Percentiles rank a stretch among this genome's conserved stretches.
Evolutionary conservation across 2,113 vertebrate species (phyloP).

Genomic region (Scartelaos histophorus): DNA sequence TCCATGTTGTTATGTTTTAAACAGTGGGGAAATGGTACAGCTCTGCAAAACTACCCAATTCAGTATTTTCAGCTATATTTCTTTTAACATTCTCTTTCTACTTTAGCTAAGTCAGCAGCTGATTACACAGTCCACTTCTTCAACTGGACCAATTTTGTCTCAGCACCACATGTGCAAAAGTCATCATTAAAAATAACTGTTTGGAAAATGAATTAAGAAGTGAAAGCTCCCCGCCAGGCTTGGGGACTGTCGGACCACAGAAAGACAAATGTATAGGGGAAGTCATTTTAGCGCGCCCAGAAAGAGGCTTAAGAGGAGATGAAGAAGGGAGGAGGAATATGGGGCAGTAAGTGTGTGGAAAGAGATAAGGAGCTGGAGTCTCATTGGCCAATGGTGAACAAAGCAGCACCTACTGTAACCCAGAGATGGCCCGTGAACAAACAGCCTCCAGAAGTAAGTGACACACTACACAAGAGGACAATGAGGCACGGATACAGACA

Average conservation of each 20-base stretch:
- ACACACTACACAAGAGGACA: background rate
- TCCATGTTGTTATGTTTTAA: background rate
- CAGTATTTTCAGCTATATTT: background rate
- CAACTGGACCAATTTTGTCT: background rate
- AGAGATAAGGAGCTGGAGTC: slow-evolving; percentile 7
- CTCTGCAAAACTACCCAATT: background rate
- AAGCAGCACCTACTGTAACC: slow-evolving; percentile 4
- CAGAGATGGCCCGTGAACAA: background rate
- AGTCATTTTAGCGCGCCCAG: slow-evolving; percentile 15
- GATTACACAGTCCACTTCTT: slow-evolving; percentile 6
- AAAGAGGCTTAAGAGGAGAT: slow-evolving; percentile 22
- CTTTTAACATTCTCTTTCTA: background rate
- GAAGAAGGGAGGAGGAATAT: slow-evolving; percentile 16
- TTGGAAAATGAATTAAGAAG: slow-evolving; percentile 7
- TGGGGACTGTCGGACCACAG: background rate
- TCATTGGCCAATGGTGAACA: slow-evolving; percentile 8
- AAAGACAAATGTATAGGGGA: background rate
- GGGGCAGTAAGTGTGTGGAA: slow-evolving; percentile 10
- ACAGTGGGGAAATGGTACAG: background rate
- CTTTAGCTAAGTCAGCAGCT: background rate
- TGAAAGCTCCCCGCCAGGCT: background rate
- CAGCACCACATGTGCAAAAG: slow-evolving; percentile 1
- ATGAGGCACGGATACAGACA: background rate
- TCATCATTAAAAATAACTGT: slow-evolving; percentile 2
- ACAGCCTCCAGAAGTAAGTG: background rate